Base-by-base conservation (phyloP, 1,140 invertebrate genomes). In the Pectinophora gossypiella region DNA sequence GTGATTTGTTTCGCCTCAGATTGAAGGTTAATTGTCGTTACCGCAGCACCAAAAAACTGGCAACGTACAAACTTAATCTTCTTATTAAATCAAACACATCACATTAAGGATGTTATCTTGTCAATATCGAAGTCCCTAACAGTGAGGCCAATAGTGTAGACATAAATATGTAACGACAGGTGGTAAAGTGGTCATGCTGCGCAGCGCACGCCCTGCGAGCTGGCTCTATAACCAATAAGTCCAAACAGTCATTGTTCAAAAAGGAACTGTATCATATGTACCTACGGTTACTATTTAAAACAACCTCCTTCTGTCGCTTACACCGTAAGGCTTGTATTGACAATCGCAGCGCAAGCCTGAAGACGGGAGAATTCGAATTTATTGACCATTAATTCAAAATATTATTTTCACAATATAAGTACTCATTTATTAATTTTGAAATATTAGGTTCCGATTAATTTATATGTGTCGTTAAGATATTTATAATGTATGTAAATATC, bases 31-130 rank as follows among this genome's bases (percentile, higher is more conserved):
- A 84, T 82, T 82, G 75, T 75, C 67, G 48, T 72, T 61, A 60
- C 63, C 63, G 59, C 66, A 67, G 59, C 65, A 64, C 54, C 57
- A 51, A 72, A 76, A 76, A 74, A 71, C 72, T 59, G 51, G 64
- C 65, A 69, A 73, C 63, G 66, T 70, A 83, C 79, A 75, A 80
- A 82, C 74, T 76, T 76, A 87, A 32, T 88, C 84, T 88, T 85
- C 78, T 88, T 89, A 89, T 89, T 89, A 87, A 89, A 89, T 89
- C 87, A 88, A 87, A 88, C 87, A 89, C 85, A 89, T 89, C 87
- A 89, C 85, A 89, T 89, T 89, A 89, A 87, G 85, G 87, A 85
- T 87, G 87, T 88, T 88, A 88, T 88, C 87, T 86, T 87, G 85
- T 88, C 87, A 88, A 88, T 88, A 88, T 88, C 85, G 75, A 87